Percentiles rank a stretch among this genome's conserved stretches.
These are phyloP conservation scores for Stenopsyche tienmushanensis DNA, from an alignment of 1,140 invertebrate genomes.

Conservation along the genomic window DNA sequence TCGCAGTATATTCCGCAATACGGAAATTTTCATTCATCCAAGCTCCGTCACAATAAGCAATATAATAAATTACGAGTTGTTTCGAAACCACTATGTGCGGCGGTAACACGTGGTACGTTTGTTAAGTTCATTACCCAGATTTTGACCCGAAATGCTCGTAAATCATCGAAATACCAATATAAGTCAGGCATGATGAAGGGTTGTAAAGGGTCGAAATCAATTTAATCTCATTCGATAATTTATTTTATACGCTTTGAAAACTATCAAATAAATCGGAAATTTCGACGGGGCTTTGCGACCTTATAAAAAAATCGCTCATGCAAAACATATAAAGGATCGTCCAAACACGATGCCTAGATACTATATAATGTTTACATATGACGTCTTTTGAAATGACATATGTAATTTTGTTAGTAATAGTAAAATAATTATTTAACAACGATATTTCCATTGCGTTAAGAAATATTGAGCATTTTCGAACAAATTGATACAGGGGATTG, in stretches of 20 bases:
- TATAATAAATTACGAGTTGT: neutral
- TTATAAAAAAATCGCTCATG: too few relatives aligned
- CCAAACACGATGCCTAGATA: too few relatives aligned
- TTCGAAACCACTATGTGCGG: neutral
- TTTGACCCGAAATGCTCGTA: neutral
- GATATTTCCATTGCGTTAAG: neutral
- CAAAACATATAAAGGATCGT: too few relatives aligned
- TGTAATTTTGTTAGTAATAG: too few relatives aligned
- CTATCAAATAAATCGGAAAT: neutral
- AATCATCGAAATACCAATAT: neutral
- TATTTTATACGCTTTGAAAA: neutral
- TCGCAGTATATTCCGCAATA: too few relatives aligned
- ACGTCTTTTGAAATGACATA: too few relatives aligned
- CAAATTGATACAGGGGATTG: too few relatives aligned
- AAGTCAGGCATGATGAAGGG: neutral
- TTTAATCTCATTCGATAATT: neutral
- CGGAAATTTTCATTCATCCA: neutral
- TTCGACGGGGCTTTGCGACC: too few relatives aligned
- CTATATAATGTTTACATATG: too few relatives aligned
- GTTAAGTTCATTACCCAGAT: neutral
- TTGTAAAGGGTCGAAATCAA: neutral
- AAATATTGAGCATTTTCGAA: too few relatives aligned
- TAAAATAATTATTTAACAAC: neutral
- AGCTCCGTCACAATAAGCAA: neutral
- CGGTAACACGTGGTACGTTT: neutral